Conservation (phyloP, 2,888 invertebrate species). For the Macrophya alboannulata region DNA sequence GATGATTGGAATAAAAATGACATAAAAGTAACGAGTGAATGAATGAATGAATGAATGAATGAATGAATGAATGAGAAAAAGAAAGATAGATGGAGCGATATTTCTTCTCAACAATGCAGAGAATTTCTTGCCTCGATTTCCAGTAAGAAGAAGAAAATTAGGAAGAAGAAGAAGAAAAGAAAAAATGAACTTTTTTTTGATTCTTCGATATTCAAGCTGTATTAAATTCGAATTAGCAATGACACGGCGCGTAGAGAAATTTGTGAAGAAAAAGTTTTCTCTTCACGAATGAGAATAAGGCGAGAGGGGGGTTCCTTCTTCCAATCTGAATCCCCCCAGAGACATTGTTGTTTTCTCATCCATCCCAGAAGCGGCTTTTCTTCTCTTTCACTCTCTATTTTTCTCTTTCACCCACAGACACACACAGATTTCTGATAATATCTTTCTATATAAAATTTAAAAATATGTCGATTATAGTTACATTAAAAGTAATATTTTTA, state of each 20-base stretch:
- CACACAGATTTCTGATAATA: background rate
- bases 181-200: background rate
- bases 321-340: conserved; percentile 31
- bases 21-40: background rate
- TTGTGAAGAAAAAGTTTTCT: conserved; percentile 4
- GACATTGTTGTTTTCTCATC: conserved; percentile 46
- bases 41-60: too few species aligned
- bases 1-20: background rate
- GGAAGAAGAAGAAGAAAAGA: background rate
- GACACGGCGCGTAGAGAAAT: background rate
- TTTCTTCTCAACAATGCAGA: background rate
- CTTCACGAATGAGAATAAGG: background rate
- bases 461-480: background rate
- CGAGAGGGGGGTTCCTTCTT: background rate
- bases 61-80: too few species aligned
- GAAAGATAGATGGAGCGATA: background rate
- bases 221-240: conserved; percentile 31
- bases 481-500: background rate
- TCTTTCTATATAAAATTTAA: background rate
- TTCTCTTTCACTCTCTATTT: background rate
- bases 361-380: conserved; percentile 13
- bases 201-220: background rate
- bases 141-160: background rate
- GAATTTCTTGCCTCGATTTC: background rate
- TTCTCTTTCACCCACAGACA: background rate